Base-by-base conservation (phyloP, 2,888 invertebrate genomes). In the Nasonia oneida region DNA sequence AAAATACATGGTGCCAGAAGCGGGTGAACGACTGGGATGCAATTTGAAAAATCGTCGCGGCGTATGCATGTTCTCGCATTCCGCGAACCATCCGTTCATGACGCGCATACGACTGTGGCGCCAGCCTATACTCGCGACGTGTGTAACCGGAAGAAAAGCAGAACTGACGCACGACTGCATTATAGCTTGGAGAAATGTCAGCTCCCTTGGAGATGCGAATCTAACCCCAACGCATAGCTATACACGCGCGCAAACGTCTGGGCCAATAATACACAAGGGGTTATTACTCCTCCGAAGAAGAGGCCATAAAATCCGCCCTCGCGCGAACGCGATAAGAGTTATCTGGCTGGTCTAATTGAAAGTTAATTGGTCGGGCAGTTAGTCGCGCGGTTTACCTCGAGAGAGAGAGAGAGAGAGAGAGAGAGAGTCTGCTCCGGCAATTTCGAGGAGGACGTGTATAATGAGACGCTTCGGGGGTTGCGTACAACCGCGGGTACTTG, bases 311-410 rank as follows among this genome's bases (percentile, higher is more conserved):
- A 91, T 92, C 90, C 90, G 89, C 91, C 90, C 90, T 87, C 90
- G 86, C 90, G 91, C 90, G 91, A 90, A 91, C 90, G 91, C 92
- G 93, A 93, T 93, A 93, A 93, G 93, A 93, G 91, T 91, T 93
- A 93, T 93, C 93, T 93, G 88, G 87, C 84, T 89, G 88, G 89
- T 92, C 92, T 93, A 93, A 93, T 93, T 93, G 93, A 93, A 93
- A 93, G 92, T 93, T 93, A 93, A 93, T 93, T 93, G 93, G 93
- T 92, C 93, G 92, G 89, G 91, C 90, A 90, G 92, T 93, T 91
- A 91, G 91, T 89, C 88, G 87, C 85, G 80, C 76, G 70, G 85
- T 75, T 73, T 79, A 85, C 86, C 88, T 84, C 57, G 57, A 61
- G 53, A 42, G 42, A 42, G 42, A 42, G 42, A 42, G 42, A 42